phyloP scores from a whole-genome alignment of 2,888 invertebrate genomes.

The Orthonevra nobilis region DNA sequence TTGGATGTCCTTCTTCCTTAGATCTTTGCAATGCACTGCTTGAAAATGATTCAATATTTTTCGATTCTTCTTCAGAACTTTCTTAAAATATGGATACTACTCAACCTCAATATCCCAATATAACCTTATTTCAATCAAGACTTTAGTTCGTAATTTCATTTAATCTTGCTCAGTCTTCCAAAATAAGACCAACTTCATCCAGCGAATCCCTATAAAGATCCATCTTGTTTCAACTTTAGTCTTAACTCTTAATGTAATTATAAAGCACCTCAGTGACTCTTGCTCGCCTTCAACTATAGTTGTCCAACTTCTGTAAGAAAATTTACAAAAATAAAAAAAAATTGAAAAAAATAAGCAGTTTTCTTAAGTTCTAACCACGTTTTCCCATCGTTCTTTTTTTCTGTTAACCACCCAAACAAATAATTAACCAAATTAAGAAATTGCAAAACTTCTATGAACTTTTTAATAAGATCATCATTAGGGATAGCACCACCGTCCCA shows the following conservation, averaged over 20 bases:
- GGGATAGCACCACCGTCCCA: constrained; percentile 29
- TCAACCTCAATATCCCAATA: too few species aligned
- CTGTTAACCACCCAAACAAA: constrained; percentile 37
- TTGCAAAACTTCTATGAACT: constrained; percentile 68
- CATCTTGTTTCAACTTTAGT: constrained; percentile 19
- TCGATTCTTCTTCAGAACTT: too few species aligned
- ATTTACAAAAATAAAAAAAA: constrained; percentile 11
- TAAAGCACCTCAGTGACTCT: constrained; percentile 28
- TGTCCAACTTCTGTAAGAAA: constrained; percentile 10
- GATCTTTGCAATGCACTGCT: too few species aligned
- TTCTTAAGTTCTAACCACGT: neutral
- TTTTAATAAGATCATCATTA: constrained; percentile 71
- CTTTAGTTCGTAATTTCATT: too few species aligned
- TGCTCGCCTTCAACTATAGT: neutral
- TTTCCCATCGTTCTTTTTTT: neutral
- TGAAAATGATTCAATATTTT: too few species aligned
- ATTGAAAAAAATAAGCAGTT: neutral
- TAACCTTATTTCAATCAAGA: too few species aligned
- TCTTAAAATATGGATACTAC: too few species aligned
- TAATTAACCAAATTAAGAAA: constrained; percentile 71
- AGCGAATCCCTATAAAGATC: too few species aligned
- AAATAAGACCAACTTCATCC: too few species aligned
- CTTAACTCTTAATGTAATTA: constrained; percentile 42
- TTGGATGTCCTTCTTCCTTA: too few species aligned
- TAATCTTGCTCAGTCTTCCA: too few species aligned